Evolutionary conservation across 2,888 invertebrate genomes (phyloP).

Genomic region (Hylaea fasciaria): DNA sequence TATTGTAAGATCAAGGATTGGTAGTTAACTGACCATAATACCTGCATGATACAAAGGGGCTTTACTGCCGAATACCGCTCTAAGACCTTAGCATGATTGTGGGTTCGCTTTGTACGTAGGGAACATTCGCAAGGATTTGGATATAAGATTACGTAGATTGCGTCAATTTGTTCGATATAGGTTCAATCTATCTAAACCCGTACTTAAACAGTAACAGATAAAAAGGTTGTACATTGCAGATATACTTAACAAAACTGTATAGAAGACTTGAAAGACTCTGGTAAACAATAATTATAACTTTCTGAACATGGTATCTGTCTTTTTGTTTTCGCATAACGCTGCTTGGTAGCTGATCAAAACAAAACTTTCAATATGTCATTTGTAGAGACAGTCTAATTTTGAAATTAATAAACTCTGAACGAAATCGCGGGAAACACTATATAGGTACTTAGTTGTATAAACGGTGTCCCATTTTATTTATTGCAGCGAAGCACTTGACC

Average conservation of each 20-base stretch:
- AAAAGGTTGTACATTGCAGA: too few species aligned
- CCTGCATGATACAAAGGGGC: constrained; percentile 30
- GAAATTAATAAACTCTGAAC: too few species aligned
- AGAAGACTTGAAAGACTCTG: too few species aligned
- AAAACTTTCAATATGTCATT: too few species aligned
- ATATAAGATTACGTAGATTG: neutral
- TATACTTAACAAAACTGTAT: too few species aligned
- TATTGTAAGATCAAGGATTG: constrained; percentile 20
- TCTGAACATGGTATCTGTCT: too few species aligned
- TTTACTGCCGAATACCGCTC: constrained; percentile 29
- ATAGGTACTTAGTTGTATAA: neutral
- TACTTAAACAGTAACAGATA: too few species aligned
- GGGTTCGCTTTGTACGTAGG: neutral
- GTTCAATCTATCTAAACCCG: neutral
- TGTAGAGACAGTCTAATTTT: too few species aligned
- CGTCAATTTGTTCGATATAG: neutral
- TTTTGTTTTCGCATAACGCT: too few species aligned
- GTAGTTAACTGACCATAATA: constrained; percentile 15
- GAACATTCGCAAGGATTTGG: neutral
- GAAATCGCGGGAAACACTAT: too few species aligned
- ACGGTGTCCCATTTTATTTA: constrained; percentile 4
- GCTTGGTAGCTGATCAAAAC: too few species aligned
- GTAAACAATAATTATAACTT: too few species aligned
- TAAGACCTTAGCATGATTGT: constrained; percentile 1
- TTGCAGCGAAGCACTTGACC: constrained; percentile 22